These are phyloP conservation scores for Planiliza haematocheilus DNA, from an alignment of 2,113 vertebrate species.

Conservation along the genomic window DNA sequence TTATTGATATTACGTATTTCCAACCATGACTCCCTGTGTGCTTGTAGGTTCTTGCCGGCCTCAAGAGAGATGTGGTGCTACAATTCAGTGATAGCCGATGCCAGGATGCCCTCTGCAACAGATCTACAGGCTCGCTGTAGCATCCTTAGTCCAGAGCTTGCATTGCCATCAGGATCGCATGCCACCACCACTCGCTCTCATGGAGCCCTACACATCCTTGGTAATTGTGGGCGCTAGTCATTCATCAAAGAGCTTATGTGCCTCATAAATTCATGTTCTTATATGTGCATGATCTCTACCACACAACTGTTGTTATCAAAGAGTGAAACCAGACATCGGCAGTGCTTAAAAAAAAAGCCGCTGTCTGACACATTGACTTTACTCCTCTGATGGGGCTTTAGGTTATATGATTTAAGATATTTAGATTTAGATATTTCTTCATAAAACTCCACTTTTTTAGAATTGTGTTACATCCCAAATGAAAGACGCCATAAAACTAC, in stretches of 20 bases:
- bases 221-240: constrained; percentile 73
- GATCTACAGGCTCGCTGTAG: constrained; percentile 94
- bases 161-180: constrained; percentile 92
- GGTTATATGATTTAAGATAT: neutral
- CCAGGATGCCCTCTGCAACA: constrained; percentile 90
- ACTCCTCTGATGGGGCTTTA: too few species aligned
- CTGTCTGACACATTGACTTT: neutral
- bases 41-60: constrained; percentile 89
- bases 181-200: constrained; percentile 96
- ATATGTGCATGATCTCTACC: too few species aligned
- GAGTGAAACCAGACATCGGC: too few species aligned
- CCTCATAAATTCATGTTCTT: neutral
- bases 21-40: neutral
- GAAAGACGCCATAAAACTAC: too few species aligned
- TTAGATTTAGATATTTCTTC: too few species aligned
- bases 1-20: too few species aligned
- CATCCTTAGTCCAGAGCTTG: constrained; percentile 96
- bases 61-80: constrained; percentile 96
- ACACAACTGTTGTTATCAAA: neutral
- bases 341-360: too few species aligned
- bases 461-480: too few species aligned
- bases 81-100: constrained; percentile 96
- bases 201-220: constrained; percentile 96
- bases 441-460: too few species aligned
- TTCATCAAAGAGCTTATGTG: neutral